These are phyloP conservation scores for Alauda arvensis DNA, from an alignment of 2,797 vertebrate species.

Conservation along the genomic window DNA sequence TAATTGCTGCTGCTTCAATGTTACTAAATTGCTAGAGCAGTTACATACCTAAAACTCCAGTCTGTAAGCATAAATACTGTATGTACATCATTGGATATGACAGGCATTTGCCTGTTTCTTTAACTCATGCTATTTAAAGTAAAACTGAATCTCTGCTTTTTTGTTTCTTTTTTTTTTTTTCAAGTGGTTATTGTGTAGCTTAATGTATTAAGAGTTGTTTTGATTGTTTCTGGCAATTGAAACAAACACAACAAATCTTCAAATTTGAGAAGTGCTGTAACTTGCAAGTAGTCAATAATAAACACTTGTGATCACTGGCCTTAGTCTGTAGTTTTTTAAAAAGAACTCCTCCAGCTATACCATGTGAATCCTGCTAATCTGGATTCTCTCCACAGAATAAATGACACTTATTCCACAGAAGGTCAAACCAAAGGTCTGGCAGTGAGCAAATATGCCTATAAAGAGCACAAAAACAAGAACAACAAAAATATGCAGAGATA, in stretches of 20 bases:
- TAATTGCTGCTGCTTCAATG: background rate
- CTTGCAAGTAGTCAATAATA: background rate
- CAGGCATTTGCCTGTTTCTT: background rate
- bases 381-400: background rate
- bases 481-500: background rate
- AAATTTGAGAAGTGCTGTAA: background rate
- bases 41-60: background rate
- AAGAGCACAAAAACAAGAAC: background rate
- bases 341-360: background rate
- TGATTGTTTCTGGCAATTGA: background rate
- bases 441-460: background rate
- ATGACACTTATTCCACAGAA: background rate
- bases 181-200: background rate
- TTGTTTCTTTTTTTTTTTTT: background rate
- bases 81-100: background rate
- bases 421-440: background rate
- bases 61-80: background rate
- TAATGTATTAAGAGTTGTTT: background rate
- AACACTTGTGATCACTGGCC: background rate
- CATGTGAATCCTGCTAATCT: background rate
- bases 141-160: background rate
- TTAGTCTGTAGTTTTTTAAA: background rate
- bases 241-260: background rate
- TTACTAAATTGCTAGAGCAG: background rate
- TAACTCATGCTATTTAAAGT: background rate